Evolutionary conservation across 1,140 invertebrate species (phyloP).

Genomic region (Ceratitis capitata): DNA sequence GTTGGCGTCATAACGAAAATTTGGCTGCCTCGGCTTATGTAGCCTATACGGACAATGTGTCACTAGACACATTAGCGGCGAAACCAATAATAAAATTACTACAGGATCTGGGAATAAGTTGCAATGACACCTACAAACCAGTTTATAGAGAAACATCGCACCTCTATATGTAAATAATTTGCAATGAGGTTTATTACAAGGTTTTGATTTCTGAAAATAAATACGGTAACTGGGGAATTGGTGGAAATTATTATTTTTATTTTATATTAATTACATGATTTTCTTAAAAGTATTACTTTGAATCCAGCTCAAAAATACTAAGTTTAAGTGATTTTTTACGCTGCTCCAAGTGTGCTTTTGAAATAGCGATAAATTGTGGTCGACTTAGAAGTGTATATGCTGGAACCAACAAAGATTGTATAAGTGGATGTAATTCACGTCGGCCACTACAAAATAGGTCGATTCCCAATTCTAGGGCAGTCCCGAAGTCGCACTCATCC

Average conservation of each 20-base stretch:
- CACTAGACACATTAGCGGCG: constrained; percentile 53
- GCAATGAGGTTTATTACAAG: background rate
- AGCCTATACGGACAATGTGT: constrained; percentile 56
- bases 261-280: background rate
- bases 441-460: constrained; percentile 84
- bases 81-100: constrained; percentile 56
- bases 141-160: constrained; percentile 54
- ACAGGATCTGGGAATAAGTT: constrained; percentile 48
- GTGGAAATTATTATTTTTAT: background rate
- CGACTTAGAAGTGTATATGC: constrained; percentile 82
- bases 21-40: constrained; percentile 51
- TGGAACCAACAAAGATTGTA: constrained; percentile 74
- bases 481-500: constrained; percentile 93
- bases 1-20: constrained; percentile 50
- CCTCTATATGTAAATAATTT: constrained; percentile 51
- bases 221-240: background rate
- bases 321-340: constrained; percentile 49
- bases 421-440: constrained; percentile 73
- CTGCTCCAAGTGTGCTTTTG: constrained; percentile 72
- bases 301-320: constrained; percentile 55
- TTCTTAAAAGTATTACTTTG: background rate
- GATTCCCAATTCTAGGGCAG: constrained; percentile 84
- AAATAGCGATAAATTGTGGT: constrained; percentile 78
- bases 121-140: constrained; percentile 50
- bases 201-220: background rate